These are phyloP conservation scores for Andrena minutula DNA, from an alignment of 2,888 invertebrate species.

Conservation along the genomic window DNA sequence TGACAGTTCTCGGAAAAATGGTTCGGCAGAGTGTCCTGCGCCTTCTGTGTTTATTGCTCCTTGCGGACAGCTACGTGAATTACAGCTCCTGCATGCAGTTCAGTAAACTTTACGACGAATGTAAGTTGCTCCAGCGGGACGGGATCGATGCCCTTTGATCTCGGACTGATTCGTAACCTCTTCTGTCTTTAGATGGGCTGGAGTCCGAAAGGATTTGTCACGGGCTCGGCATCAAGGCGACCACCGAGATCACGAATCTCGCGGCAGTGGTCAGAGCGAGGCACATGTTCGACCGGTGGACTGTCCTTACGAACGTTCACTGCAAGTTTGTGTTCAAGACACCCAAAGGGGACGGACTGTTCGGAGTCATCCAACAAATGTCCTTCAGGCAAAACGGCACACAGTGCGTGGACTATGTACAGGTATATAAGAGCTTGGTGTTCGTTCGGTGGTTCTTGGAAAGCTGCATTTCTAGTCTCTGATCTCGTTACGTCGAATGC, in stretches of 20 bases:
- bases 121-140: constrained; percentile 32
- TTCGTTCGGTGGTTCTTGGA: neutral
- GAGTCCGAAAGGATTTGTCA: constrained; percentile 72
- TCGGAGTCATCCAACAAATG: constrained; percentile 86
- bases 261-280: constrained; percentile 56
- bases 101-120: constrained; percentile 34
- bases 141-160: neutral
- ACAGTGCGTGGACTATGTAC: constrained; percentile 86
- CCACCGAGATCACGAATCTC: constrained; percentile 30
- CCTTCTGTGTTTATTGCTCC: constrained; percentile 45
- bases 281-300: constrained; percentile 60
- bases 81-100: constrained; percentile 37
- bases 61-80: constrained; percentile 38
- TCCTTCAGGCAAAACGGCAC: constrained; percentile 81
- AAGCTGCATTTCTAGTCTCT: no score
- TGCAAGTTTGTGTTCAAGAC: constrained; percentile 78
- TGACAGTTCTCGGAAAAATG: constrained; percentile 63
- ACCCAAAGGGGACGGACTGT: constrained; percentile 82
- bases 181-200: constrained; percentile 70
- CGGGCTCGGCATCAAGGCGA: constrained; percentile 50
- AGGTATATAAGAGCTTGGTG: constrained; percentile 72
- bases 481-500: neutral
- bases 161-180: constrained; percentile 10
- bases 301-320: constrained; percentile 51
- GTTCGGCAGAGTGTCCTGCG: constrained; percentile 44